These are phyloP conservation scores for Aldabrachelys gigantea DNA, from an alignment of 2,113 vertebrate species.

Conservation along the genomic window DNA sequence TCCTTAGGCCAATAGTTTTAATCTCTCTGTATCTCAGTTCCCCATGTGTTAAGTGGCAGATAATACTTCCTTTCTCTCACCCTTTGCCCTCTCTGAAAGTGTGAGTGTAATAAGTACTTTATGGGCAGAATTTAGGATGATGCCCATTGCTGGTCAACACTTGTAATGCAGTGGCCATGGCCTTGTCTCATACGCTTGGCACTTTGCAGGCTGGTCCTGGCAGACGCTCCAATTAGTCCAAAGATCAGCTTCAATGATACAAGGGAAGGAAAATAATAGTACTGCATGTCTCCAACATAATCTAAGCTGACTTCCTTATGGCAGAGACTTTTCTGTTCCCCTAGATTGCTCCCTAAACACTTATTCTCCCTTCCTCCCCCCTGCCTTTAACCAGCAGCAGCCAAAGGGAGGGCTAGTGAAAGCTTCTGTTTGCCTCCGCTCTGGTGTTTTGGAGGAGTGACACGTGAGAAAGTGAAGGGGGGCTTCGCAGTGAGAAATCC, in stretches of 20 bases:
- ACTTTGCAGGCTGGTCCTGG: background rate
- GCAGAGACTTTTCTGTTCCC: background rate
- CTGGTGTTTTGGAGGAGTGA: background rate
- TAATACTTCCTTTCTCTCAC: too few relatives aligned
- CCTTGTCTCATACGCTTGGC: background rate
- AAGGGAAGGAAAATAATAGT: background rate
- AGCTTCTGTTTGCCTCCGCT: background rate
- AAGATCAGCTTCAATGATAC: background rate
- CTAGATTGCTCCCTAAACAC: fast-evolving
- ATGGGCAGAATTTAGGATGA: background rate
- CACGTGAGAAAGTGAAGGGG: background rate
- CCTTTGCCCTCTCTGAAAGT: background rate
- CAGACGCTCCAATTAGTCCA: background rate
- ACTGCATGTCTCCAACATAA: background rate
- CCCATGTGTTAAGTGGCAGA: too few relatives aligned
- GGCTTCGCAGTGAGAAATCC: background rate
- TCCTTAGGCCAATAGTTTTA: too few relatives aligned
- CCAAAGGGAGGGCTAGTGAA: background rate
- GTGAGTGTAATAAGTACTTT: background rate
- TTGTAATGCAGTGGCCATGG: background rate
- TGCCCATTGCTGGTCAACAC: background rate
- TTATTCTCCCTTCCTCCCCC: background rate
- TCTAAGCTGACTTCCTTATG: background rate
- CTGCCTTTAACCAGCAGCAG: background rate
- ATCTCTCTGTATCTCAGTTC: too few relatives aligned